Evolutionary conservation across 2,888 invertebrate species (phyloP).

Genomic region (Entomobrya proxima): DNA sequence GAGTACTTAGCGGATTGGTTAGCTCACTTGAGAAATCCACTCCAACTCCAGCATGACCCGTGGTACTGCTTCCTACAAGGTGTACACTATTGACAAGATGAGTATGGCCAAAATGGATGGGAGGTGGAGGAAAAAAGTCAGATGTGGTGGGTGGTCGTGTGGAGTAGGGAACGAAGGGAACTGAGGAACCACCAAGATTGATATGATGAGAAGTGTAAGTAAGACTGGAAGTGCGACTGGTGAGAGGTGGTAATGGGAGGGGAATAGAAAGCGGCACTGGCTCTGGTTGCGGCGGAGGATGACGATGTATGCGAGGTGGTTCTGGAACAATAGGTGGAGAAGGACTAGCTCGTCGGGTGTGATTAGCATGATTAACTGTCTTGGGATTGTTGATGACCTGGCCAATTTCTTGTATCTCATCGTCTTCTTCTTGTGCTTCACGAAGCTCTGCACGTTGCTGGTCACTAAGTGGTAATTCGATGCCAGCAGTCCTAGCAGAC

Average conservation of each 20-base stretch:
- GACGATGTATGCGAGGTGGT: slow-evolving; percentile 28
- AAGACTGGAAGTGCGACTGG: slow-evolving; percentile 44
- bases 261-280: slow-evolving; percentile 22
- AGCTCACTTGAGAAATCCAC: slow-evolving; percentile 41
- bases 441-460: slow-evolving; percentile 54
- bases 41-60: slow-evolving; percentile 39
- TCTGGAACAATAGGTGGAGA: slow-evolving; percentile 22
- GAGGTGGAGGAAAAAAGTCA: slow-evolving; percentile 65
- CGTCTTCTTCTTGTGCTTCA: slow-evolving; percentile 59
- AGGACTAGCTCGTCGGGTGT: not conserved
- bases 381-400: slow-evolving; percentile 63
- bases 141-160: slow-evolving; percentile 8
- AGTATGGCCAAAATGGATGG: slow-evolving; percentile 69
- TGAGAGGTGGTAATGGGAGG: slow-evolving; percentile 38
- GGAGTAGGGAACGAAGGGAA: slow-evolving; percentile 55
- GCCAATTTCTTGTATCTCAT: slow-evolving; percentile 69
- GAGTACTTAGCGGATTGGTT: slow-evolving; percentile 63
- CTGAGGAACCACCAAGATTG: slow-evolving; percentile 50
- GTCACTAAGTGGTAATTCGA: slow-evolving; percentile 49
- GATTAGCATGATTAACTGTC: slow-evolving; percentile 5
- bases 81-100: slow-evolving; percentile 73
- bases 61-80: slow-evolving; percentile 67
- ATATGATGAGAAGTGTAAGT: slow-evolving; percentile 61
- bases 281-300: slow-evolving; percentile 11
- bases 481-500: not conserved